Conservation (phyloP, 2,888 invertebrate species). For the Aproaerema taeniolella region DNA sequence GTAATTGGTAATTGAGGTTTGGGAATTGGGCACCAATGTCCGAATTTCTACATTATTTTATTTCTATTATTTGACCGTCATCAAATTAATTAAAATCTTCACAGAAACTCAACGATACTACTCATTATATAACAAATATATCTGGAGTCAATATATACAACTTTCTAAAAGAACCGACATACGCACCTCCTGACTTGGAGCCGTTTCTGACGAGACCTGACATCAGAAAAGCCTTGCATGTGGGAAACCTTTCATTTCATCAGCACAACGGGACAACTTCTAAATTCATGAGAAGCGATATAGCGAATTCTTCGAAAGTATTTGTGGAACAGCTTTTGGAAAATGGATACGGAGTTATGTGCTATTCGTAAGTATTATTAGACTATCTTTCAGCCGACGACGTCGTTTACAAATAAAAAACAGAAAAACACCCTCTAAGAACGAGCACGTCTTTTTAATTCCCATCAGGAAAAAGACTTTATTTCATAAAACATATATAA, state of each 20-base stretch:
- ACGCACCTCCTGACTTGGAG: slow-evolving; percentile 24
- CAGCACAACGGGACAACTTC: too few relatives aligned
- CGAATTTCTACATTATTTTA: too few relatives aligned
- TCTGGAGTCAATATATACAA: slow-evolving; percentile 41
- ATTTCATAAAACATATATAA: too few relatives aligned
- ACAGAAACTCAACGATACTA: slow-evolving; percentile 50
- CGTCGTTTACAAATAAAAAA: too few relatives aligned
- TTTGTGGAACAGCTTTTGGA: slow-evolving; percentile 77
- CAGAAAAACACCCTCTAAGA: too few relatives aligned
- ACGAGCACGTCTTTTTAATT: too few relatives aligned
- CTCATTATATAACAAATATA: slow-evolving; percentile 43
- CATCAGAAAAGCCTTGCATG: slow-evolving; percentile 57
- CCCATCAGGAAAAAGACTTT: too few relatives aligned
- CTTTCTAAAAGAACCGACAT: slow-evolving; percentile 27
- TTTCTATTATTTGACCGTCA: too few relatives aligned
- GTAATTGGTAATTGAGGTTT: too few relatives aligned
- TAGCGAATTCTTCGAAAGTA: slow-evolving; percentile 81
- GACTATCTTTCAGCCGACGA: background rate
- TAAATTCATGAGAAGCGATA: too few relatives aligned
- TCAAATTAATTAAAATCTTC: too few relatives aligned
- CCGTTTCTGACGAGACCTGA: slow-evolving; percentile 43
- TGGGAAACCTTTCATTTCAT: slow-evolving; percentile 51
- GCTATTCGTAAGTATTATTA: slow-evolving; percentile 70
- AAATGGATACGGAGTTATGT: slow-evolving; percentile 80
- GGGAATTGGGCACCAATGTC: too few relatives aligned